Evolutionary conservation across 2,113 vertebrate genomes (phyloP).

Genomic region (Jaculus jaculus): DNA sequence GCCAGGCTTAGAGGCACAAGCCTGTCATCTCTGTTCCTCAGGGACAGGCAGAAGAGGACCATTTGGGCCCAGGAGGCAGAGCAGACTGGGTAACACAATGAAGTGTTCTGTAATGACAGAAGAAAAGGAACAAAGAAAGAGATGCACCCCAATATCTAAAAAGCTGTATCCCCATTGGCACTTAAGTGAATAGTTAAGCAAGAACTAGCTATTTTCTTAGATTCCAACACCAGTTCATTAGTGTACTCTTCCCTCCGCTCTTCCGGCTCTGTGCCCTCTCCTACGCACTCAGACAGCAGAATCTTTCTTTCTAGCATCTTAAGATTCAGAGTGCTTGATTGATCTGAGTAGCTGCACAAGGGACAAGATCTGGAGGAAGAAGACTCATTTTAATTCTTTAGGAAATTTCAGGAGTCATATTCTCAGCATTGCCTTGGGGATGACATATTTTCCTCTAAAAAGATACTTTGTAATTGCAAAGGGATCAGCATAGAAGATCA

Average conservation of each 20-base stretch:
- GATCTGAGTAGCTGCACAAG: neutral
- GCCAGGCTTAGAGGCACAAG: too few species aligned
- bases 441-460: neutral
- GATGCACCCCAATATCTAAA: neutral
- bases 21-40: neutral
- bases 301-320: neutral
- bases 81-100: neutral
- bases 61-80: neutral
- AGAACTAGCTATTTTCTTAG: conserved; percentile 28
- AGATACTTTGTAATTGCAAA: neutral
- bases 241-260: too few species aligned
- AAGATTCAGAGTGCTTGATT: neutral
- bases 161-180: neutral
- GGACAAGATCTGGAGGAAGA: neutral
- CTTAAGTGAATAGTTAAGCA: conserved; percentile 2
- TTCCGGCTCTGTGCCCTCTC: too few species aligned
- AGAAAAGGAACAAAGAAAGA: neutral
- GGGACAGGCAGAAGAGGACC: too few species aligned
- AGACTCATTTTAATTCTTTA: neutral
- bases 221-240: neutral
- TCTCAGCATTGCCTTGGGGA: neutral
- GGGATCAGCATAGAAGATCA: neutral
- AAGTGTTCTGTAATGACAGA: neutral
- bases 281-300: neutral
- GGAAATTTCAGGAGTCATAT: neutral